Percentiles rank a stretch among this genome's conserved stretches.
phyloP scores from a whole-genome alignment of 1,140 invertebrate species.

The Caerostris extrusa region DNA sequence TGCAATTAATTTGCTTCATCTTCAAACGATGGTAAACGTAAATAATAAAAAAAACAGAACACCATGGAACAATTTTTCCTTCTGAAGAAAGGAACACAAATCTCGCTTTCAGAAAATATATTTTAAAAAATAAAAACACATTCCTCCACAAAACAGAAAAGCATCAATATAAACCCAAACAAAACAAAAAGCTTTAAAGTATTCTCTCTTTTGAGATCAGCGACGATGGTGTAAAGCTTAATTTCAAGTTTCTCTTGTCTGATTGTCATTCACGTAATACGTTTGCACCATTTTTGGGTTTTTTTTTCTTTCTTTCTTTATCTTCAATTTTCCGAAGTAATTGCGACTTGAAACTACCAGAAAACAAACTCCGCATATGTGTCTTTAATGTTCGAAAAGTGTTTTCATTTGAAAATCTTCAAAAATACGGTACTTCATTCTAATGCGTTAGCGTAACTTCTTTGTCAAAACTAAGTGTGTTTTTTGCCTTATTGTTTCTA shows the following conservation, averaged over 20 bases:
- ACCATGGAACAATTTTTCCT: not conserved
- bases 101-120: not conserved
- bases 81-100: slow-evolving; percentile 7
- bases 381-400: not conserved
- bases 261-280: slow-evolving; percentile 8
- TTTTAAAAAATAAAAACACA: not conserved
- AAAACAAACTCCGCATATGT: not conserved
- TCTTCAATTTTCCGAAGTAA: not conserved
- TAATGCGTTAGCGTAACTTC: not conserved
- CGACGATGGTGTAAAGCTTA: not conserved
- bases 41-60: not conserved
- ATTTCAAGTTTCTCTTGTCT: slow-evolving; percentile 3
- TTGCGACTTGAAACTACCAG: not conserved
- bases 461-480: not conserved
- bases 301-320: not conserved
- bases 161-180: not conserved
- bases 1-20: not conserved
- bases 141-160: not conserved
- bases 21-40: not conserved
- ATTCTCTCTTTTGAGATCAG: not conserved
- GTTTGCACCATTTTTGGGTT: not conserved
- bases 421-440: slow-evolving; percentile 7
- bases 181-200: not conserved
- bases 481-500: not conserved
- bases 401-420: not conserved